Evolutionary conservation across 2,113 vertebrate species (phyloP), one percentile per base, ranked within the genome.

Genomic region (Neodon shergylaensis): DNA sequence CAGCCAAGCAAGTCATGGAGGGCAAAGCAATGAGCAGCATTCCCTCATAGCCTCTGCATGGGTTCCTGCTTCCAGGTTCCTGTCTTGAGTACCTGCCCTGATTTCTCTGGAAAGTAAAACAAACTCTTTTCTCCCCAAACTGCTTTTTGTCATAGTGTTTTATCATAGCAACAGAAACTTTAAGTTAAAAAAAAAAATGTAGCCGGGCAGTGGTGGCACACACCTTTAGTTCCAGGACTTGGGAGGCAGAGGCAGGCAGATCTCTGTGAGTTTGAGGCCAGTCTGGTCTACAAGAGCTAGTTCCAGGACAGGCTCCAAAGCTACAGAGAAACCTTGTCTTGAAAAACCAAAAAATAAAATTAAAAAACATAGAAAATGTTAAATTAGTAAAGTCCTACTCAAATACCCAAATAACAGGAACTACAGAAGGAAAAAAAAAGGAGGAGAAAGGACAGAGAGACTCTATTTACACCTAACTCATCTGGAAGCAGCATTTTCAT

Each of bases 401-500:
- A 85, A 88, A 91, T 17, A 49, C 26, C 17, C 65, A 88, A 87
- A 88, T 8, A 24, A 88, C 4, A 54, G 66, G 74, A 95, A 92
- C 44, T 73, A 33, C 14, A 58, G 26, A 73, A 85, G 13, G 13
- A 12, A 9, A 28, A 17, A 28, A 6, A 6, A 33, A 28, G 9
- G 0, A 17, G 42, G 13, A 16, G 14, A 7, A 31, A 17, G 3
- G 12, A 74, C 22, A 76, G 12, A 76, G 12, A 28, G 22, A 31
- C 14, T 31, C 16, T 9, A 49, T 1, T 58, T 13, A 4, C 21
- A 3, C 78, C n/a, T 83, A 6, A n/a, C 54, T 83, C 33, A 5
- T 81, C 65, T 85, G 8, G 47, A 90, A 92, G 73, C 26, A 94
- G 39, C 12, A 36, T 66, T 95, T 21, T 73, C 81, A 94, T 52